Conservation (phyloP, 2,888 invertebrate genomes). For the Tillus elongatus region DNA sequence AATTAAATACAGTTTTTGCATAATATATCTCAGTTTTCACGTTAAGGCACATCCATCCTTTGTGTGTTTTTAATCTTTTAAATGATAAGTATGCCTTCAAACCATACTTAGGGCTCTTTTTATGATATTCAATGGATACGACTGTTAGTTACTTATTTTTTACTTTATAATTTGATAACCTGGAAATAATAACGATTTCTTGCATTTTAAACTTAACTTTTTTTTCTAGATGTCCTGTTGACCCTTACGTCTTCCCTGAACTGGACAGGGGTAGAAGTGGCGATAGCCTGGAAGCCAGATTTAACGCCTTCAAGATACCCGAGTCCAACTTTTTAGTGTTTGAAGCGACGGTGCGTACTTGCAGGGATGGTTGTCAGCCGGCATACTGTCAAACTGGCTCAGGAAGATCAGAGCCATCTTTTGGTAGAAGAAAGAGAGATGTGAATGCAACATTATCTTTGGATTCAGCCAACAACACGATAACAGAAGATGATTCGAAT, state of each 20-base stretch:
- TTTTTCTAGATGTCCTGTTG: slow-evolving; percentile 80
- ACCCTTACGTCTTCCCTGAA: slow-evolving; percentile 86
- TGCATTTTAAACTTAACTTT: no score
- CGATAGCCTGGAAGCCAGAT: slow-evolving; percentile 81
- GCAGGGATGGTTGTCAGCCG: slow-evolving; percentile 82
- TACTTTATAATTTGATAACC: no score
- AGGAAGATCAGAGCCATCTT: slow-evolving; percentile 73
- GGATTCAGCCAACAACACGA: slow-evolving; percentile 25
- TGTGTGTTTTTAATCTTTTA: no score
- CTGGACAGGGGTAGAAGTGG: slow-evolving; percentile 76
- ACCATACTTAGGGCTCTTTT: no score
- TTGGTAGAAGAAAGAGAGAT: slow-evolving; percentile 60
- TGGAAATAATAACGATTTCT: no score
- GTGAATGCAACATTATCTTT: slow-evolving; percentile 36
- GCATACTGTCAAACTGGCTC: slow-evolving; percentile 71
- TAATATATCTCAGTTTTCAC: no score
- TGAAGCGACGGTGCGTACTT: slow-evolving; percentile 84
- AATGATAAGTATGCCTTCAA: no score
- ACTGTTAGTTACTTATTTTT: no score
- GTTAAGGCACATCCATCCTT: no score
- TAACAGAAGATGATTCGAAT: slow-evolving; percentile 26
- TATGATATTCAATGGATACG: no score
- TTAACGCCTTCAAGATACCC: slow-evolving; percentile 90
- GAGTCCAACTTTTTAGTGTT: slow-evolving; percentile 90
- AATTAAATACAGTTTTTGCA: no score